phyloP scores from a whole-genome alignment of 2,113 vertebrate species.

The Paracanthobrama guichenoti region DNA sequence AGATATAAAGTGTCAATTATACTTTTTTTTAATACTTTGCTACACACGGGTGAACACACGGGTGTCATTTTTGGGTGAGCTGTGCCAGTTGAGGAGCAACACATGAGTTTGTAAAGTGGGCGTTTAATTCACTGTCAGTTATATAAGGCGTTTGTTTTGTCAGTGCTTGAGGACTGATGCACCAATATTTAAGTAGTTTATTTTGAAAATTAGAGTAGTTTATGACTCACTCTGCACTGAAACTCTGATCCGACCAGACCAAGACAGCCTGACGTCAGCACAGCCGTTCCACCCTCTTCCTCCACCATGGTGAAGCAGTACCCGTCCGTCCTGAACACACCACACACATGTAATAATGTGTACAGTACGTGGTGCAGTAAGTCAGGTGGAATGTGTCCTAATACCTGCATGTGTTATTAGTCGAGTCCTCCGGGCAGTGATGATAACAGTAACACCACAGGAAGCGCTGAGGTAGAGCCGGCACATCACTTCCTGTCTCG shows the following conservation, averaged over 20 bases:
- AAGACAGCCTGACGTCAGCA: constrained; percentile 91
- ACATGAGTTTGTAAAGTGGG: not conserved
- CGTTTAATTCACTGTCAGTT: not conserved
- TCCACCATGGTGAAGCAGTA: constrained; percentile 97
- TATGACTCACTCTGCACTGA: constrained; percentile 89
- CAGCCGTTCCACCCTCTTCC: constrained; percentile 83
- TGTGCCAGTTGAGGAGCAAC: not conserved
- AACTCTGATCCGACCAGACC: constrained; percentile 90
- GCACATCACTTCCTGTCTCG: constrained; percentile 79
- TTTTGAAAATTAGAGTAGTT: not conserved
- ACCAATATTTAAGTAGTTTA: not conserved
- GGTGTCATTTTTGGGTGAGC: not conserved
- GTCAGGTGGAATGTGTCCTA: not conserved
- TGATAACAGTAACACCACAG: constrained; percentile 91
- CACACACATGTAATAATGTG: not conserved
- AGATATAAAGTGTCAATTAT: not conserved
- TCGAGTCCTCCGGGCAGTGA: constrained; percentile 89
- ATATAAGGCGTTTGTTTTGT: not conserved
- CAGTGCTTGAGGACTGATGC: not conserved
- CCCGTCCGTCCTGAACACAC: constrained; percentile 86
- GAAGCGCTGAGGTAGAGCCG: constrained; percentile 79
- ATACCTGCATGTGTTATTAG: constrained; percentile 96
- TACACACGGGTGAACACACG: not conserved
- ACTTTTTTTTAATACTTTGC: too few species aligned
- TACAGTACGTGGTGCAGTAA: not conserved